Base-by-base conservation (phyloP, 2,113 vertebrate species). In the Sisor rabdophorus region DNA sequence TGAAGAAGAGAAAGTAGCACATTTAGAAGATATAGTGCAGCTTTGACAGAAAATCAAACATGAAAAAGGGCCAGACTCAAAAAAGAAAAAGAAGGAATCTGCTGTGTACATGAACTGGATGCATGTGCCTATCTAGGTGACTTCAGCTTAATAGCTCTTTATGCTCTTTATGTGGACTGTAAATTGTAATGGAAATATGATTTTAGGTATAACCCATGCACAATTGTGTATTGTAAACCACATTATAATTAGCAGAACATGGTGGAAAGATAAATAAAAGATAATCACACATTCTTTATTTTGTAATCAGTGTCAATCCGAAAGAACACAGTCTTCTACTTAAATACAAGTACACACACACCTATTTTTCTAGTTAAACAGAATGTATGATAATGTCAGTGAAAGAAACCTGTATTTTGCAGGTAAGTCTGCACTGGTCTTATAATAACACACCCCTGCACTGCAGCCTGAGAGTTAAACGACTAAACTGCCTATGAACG, bases 21-120 rank as follows among this genome's bases (percentile, higher is more conserved):
- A 78, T 72, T 72, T 78, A 19, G 69, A 78, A 78, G 76, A 78
- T 78, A 52, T 72, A 78, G 48, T 78, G 69, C 68, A 72, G 28
- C 65, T 22, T 32, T 78, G 76, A 78, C 76, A 78, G 76, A 78
- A 78, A 78, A 78, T 78, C 76, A 78, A 78, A 78, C 56, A 16
- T 71, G 68, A 72, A 50, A 64, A 59, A 77, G 64, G 22, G 36
- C 56, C 19, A 55, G 50, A 53, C 12, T 71, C 22, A 12, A 44
- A 67, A n/a, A 48, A 22, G 36, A 71, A 54, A 17, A 17, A 11
- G 11, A 74, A 7, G n/a, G 75, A 54, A 58, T 48, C 22, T 56
- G 16, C 22, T 56, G 16, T 65, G 77, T 71, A 59, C 59, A 56
- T 72, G 67, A 15, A 52, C 15, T 77, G 73, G 44, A 54, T 72